Percentiles rank a stretch among this genome's conserved stretches.
Evolutionary conservation across 2,888 invertebrate species (phyloP).

Genomic region (Camptogramma bilineatum): DNA sequence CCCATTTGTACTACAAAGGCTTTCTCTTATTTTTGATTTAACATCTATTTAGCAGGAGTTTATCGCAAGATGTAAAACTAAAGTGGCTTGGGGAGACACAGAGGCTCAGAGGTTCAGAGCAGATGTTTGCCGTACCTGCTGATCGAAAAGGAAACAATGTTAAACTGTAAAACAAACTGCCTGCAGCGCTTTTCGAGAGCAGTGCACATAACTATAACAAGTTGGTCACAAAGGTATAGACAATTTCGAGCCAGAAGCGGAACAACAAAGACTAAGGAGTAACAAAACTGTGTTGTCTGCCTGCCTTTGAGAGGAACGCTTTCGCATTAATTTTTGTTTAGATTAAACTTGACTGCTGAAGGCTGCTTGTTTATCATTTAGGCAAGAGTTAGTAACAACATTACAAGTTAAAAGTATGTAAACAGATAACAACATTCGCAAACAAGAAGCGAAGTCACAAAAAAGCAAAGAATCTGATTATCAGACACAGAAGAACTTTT

Average conservation of each 20-base stretch:
- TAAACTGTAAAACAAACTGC: slow-evolving; percentile 77
- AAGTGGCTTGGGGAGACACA: slow-evolving; percentile 52
- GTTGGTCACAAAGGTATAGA: slow-evolving; percentile 53
- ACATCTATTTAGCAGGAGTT: slow-evolving; percentile 41
- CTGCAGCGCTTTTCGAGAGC: slow-evolving; percentile 61
- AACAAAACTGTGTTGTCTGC: slow-evolving; percentile 35
- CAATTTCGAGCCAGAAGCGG: slow-evolving; percentile 45
- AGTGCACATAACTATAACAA: slow-evolving; percentile 49
- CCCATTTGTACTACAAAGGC: not conserved
- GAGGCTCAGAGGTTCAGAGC: slow-evolving; percentile 64
- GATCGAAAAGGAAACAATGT: slow-evolving; percentile 79
- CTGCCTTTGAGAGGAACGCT: slow-evolving; percentile 21
- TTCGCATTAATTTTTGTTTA: slow-evolving; percentile 26
- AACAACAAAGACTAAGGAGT: slow-evolving; percentile 42
- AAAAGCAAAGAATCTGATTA: slow-evolving; percentile 55
- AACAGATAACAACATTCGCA: slow-evolving; percentile 6
- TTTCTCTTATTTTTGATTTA: slow-evolving; percentile 4
- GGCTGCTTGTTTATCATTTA: slow-evolving; percentile 21
- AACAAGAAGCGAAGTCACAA: slow-evolving; percentile 38
- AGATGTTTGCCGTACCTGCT: slow-evolving; percentile 65
- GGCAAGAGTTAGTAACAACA: not conserved
- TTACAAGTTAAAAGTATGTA: slow-evolving; percentile 4
- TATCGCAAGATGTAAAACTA: slow-evolving; percentile 59
- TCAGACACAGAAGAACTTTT: slow-evolving; percentile 59
- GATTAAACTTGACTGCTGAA: slow-evolving; percentile 14